Evolutionary conservation across 2,888 invertebrate genomes (phyloP), one percentile per base, ranked within the genome.

Genomic region (Neuroscelio doddi): DNA sequence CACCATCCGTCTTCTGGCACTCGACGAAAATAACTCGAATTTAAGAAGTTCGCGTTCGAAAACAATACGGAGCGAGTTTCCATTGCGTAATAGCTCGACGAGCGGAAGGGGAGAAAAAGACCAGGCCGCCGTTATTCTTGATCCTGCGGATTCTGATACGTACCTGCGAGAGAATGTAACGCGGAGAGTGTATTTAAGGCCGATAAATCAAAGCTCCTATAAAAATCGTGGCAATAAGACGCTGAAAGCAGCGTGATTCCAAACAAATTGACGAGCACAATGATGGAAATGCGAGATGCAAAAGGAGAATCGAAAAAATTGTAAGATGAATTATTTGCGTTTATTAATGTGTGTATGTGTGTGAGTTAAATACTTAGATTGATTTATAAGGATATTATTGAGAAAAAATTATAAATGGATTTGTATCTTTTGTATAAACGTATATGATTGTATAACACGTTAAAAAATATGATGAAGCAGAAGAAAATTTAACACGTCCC

Each of bases 11-110:
- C 81, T 81, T 80, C 70, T 68, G 71, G 67, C 65, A 55, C 73
- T 73, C 74, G 72, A 36, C 80, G 74, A 78, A 82, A 82, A 82
- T 82, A 83, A 79, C 81, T 76, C 76, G 77, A 80, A 78, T 80
- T 83, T 79, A 80, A 82, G 77, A 79, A 80, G 79, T 79, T 79
- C 70, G 52, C 74, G 72, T 74, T 71, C 75, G 77, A 78, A 80
- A 81, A 81, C 81, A 82, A 81, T 82, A 80, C 76, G 73, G 71
- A 64, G 65, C 51, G 69, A 72, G 68, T 72, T 71, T 63, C 67
- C 58, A 58, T 77, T 77, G 74, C 76, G 72, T 65, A 77, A 78
- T 70, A 55, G 45, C 46, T 17, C 41, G 32, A 16, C 29, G 21
- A 34, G 9, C 30, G 61, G 41, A 47, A 29, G 50, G 56, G 52